Base-by-base conservation (phyloP, 2,888 invertebrate genomes). In the Unio pictorum region DNA sequence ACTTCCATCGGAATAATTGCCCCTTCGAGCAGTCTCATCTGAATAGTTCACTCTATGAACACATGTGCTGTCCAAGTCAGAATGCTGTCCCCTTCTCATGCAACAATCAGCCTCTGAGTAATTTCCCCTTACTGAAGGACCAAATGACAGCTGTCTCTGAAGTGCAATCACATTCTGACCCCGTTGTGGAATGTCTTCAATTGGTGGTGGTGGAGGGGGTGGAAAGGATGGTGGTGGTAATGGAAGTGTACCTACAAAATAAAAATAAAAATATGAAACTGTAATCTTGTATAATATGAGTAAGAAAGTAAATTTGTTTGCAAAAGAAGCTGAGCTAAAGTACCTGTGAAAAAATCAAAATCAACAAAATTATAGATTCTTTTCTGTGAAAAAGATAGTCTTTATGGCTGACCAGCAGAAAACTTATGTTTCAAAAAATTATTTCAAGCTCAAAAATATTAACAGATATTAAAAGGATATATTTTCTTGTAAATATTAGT, bases 131-230 rank as follows among this genome's bases (percentile, higher is more conserved):
- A 80, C 66, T 55, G 85, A 84, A 18, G 85, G 86, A 61, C 86
- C 86, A 69, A 86, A 85, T 55, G 83, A 83, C 64, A 80, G 80
- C 73, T 79, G 81, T 68, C 81, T 79, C 28, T 83, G 66, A 55
- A 23, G 45, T 20, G 66, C 57, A 23, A 67, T 67, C 26, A 66
- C 65, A 57, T 63, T 61, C 58, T 54, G 45, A 55, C 71, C 74
- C 63, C 84, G 78, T 71, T 85, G 85, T 75, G 86, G 85, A 86
- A 86, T 86, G 85, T 86, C 86, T 84, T 86, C 85, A 72, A 86
- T 85, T 23, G 86, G 86, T 64, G 86, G 86, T n/a, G 86, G 86
- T 66, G 86, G 86, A 18, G 86, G 86, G 23, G 86, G 86, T 7
- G 82, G 81, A 11, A 84, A 81, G 64, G 79, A 68, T n/a, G 85